phyloP scores from a whole-genome alignment of 1,140 invertebrate genomes.

The Drosophila watanabei region DNA sequence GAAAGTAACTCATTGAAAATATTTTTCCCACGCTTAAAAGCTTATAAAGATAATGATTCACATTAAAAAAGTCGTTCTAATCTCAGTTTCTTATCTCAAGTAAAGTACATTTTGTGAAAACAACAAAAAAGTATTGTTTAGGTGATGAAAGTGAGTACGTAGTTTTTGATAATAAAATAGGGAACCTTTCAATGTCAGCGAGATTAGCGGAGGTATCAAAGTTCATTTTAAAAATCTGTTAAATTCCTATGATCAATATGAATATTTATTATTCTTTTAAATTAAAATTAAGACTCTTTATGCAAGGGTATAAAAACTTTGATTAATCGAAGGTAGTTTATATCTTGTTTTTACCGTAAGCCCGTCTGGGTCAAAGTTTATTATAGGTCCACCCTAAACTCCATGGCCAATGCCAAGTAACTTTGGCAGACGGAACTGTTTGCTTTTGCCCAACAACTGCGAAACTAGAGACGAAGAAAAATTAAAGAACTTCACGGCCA shows the following conservation, averaged over 20 bases:
- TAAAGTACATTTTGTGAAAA: background rate
- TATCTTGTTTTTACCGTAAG: background rate
- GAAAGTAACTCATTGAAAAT: background rate
- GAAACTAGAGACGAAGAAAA: conserved; percentile 28
- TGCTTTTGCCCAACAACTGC: conserved; percentile 28
- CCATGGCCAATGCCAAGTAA: conserved; percentile 53
- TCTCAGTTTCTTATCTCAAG: background rate
- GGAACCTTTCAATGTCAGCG: conserved; percentile 3
- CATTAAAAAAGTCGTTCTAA: background rate
- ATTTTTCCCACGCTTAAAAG: conserved; percentile 13
- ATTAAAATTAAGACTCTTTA: too few relatives aligned
- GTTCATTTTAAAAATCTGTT: background rate
- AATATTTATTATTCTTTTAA: too few relatives aligned
- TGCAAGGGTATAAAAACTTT: too few relatives aligned
- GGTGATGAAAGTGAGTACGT: background rate
- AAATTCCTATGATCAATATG: too few relatives aligned
- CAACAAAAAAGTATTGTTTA: background rate
- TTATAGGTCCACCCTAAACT: conserved; percentile 51
- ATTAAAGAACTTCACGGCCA: conserved; percentile 72
- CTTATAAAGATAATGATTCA: background rate
- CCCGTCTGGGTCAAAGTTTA: background rate
- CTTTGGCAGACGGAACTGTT: conserved; percentile 38
- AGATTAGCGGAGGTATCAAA: conserved; percentile 3
- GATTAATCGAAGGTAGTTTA: background rate
- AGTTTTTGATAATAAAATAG: conserved; percentile 3